phyloP scores from a whole-genome alignment of 2,113 vertebrate species.

The Numida meleagris region DNA sequence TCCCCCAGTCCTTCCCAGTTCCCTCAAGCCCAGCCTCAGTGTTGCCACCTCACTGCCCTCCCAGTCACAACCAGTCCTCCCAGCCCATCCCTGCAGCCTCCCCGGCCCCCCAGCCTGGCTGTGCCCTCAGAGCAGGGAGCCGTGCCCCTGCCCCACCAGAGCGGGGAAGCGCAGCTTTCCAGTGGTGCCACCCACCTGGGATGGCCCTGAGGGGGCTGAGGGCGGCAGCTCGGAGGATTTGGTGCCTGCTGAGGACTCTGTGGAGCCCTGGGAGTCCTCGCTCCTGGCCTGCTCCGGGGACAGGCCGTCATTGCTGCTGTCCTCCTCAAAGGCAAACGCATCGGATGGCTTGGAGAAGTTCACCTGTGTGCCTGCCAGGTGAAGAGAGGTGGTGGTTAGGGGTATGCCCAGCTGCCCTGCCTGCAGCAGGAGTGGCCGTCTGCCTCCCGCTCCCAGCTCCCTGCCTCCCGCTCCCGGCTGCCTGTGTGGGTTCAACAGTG shows the following conservation, averaged over 20 bases:
- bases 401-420: too few relatives aligned
- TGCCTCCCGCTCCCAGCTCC: too few relatives aligned
- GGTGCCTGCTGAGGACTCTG: constrained; percentile 75
- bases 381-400: background rate
- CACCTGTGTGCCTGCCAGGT: constrained; percentile 80
- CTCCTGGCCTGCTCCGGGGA: constrained; percentile 88
- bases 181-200: constrained; percentile 76
- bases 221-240: constrained; percentile 76
- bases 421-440: background rate
- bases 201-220: constrained; percentile 64
- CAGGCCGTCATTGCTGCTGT: constrained; percentile 93
- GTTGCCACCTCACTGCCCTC: background rate
- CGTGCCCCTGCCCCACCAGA: too few relatives aligned
- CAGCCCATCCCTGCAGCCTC: background rate
- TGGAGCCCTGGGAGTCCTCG: constrained; percentile 85
- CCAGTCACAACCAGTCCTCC: background rate
- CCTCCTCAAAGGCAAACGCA: constrained; percentile 94
- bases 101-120: background rate
- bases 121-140: background rate
- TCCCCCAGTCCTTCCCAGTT: background rate
- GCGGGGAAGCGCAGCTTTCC: background rate
- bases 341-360: constrained; percentile 88
- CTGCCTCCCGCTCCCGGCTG: too few relatives aligned
- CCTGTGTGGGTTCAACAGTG: too few relatives aligned
- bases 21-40: background rate